Conservation (phyloP, 2,888 invertebrate species). For the Esperia sulphurella region DNA sequence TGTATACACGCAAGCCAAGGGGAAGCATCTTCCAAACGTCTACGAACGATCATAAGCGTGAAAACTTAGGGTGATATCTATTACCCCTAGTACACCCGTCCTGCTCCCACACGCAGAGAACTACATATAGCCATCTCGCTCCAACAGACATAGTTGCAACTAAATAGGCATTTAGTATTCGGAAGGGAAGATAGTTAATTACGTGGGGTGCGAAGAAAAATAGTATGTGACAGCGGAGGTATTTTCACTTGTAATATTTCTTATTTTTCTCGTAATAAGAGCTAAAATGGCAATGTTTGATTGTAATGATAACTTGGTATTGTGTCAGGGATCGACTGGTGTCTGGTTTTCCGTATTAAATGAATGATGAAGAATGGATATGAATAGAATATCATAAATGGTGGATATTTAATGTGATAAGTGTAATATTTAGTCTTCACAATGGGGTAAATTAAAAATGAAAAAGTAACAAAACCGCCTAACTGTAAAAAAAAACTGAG, state of each 20-base stretch:
- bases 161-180: constrained; percentile 79
- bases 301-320: constrained; percentile 6
- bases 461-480: too few relatives aligned
- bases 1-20: constrained; percentile 18
- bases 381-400: constrained; percentile 52
- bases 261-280: constrained; percentile 11
- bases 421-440: background rate
- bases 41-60: constrained; percentile 38
- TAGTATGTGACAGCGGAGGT: constrained; percentile 32
- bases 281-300: constrained; percentile 14
- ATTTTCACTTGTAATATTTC: constrained; percentile 19
- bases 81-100: constrained; percentile 33
- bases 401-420: constrained; percentile 34
- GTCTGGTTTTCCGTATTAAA: constrained; percentile 49
- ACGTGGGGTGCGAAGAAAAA: constrained; percentile 71
- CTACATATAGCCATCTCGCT: constrained; percentile 28
- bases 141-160: constrained; percentile 53
- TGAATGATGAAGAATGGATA: constrained; percentile 43
- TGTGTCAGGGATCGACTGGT: constrained; percentile 26
- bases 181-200: constrained; percentile 74
- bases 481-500: too few relatives aligned
- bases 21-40: constrained; percentile 36
- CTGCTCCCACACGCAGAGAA: constrained; percentile 30
- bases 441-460: background rate
- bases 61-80: constrained; percentile 57